Conservation (phyloP, 2,113 vertebrate genomes). For the Plecturocebus donacophilus region DNA sequence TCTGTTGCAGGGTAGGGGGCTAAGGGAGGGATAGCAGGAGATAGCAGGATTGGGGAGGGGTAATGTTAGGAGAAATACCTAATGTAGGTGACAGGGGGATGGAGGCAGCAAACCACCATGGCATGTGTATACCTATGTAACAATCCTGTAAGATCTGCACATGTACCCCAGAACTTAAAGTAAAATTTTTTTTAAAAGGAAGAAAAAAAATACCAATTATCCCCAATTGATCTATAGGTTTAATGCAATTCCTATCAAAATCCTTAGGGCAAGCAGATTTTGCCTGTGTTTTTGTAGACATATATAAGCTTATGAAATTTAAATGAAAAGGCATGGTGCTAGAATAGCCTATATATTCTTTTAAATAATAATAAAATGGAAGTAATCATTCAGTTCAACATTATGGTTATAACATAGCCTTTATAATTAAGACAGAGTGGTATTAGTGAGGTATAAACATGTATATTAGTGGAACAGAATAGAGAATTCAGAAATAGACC, state of each 20-base stretch:
- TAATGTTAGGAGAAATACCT: no score
- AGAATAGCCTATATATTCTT: not conserved
- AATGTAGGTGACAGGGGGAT: no score
- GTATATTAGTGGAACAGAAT: not conserved
- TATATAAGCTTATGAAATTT: not conserved
- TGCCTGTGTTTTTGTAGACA: not conserved
- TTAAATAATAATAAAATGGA: not conserved
- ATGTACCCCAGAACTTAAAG: no score
- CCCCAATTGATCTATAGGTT: not conserved
- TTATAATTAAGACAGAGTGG: not conserved
- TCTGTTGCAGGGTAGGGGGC: no score
- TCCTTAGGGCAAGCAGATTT: not conserved
- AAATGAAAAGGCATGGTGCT: not conserved
- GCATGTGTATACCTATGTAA: no score
- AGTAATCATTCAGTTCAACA: not conserved
- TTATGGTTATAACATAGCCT: not conserved
- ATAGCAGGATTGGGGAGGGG: no score
- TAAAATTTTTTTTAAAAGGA: no score
- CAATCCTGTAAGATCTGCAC: no score
- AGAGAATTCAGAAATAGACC: constrained; percentile 8
- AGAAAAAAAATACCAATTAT: not conserved
- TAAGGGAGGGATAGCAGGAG: no score
- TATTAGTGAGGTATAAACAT: not conserved
- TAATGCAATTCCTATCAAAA: not conserved
- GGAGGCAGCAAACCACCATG: no score